These are phyloP conservation scores for Otis tarda DNA, from an alignment of 2,113 vertebrate genomes.

Conservation along the genomic window DNA sequence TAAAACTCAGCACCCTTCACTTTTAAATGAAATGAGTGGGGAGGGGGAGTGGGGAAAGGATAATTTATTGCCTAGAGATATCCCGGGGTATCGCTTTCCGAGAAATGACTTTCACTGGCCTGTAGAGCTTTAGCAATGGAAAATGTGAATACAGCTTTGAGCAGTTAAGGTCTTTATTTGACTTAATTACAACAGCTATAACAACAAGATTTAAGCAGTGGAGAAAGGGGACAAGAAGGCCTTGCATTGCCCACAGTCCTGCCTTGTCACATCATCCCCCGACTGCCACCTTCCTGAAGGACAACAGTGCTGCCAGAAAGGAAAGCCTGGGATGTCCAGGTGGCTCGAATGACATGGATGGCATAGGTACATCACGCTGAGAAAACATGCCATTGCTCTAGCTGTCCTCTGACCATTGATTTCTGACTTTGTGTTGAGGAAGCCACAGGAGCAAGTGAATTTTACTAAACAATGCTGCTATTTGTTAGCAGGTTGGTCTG, in stretches of 20 bases:
- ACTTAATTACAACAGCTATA: not conserved
- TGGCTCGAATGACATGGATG: not conserved
- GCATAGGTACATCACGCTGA: not conserved
- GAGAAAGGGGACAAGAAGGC: not conserved
- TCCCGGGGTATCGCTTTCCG: constrained; percentile 5
- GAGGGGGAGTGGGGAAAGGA: constrained; percentile 27
- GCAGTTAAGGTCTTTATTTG: constrained; percentile 1
- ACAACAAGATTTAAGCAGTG: not conserved
- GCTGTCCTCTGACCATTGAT: not conserved
- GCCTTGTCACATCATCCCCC: not conserved
- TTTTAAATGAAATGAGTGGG: constrained; percentile 38
- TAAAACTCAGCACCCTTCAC: constrained; percentile 61
- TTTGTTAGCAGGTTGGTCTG: not conserved
- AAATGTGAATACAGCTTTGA: constrained; percentile 10
- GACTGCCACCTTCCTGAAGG: not conserved
- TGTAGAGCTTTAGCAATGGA: not conserved
- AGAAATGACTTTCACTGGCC: constrained; percentile 47
- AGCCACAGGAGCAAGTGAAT: not conserved
- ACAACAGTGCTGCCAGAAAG: not conserved
- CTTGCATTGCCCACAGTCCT: not conserved
- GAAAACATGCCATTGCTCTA: not conserved
- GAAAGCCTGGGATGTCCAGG: not conserved
- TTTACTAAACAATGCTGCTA: not conserved
- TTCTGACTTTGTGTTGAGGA: not conserved
- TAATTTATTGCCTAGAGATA: constrained; percentile 68